Evolutionary conservation across 2,888 invertebrate species (phyloP).

Genomic region (Amiota minor): DNA sequence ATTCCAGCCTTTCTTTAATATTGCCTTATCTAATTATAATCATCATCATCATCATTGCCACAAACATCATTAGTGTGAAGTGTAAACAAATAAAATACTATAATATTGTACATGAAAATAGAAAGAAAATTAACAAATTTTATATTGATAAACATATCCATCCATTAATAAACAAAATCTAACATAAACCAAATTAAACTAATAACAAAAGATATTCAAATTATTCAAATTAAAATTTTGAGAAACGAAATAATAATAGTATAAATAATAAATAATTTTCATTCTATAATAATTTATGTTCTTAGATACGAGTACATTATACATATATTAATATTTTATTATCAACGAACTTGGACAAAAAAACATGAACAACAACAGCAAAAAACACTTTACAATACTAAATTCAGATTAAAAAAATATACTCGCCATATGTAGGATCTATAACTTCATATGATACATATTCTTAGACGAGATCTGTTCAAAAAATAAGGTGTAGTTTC

Average conservation of each 20-base stretch:
- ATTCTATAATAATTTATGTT: not conserved
- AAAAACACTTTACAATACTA: not conserved
- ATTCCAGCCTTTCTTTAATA: no score
- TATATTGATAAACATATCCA: conserved; percentile 30
- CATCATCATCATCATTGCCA: no score
- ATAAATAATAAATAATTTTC: not conserved
- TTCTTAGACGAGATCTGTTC: no score
- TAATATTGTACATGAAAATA: not conserved
- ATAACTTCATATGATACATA: no score
- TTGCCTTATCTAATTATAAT: no score
- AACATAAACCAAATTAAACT: not conserved
- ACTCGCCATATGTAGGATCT: no score
- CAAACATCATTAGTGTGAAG: not conserved
- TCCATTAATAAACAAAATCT: conserved; percentile 25
- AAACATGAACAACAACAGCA: not conserved
- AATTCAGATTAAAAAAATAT: no score
- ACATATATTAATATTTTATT: not conserved
- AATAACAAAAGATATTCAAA: no score
- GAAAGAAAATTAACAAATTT: not conserved
- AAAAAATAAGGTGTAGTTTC: no score
- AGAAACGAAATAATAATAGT: not conserved
- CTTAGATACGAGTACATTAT: not conserved
- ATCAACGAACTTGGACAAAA: conserved; percentile 3
- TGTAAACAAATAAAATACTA: not conserved
- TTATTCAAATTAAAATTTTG: not conserved